A percentile compares a stretch with the other conserved stretches of the same genome.
phyloP scores from a whole-genome alignment of 2,797 vertebrate genomes.

The Nannoperca australis region DNA sequence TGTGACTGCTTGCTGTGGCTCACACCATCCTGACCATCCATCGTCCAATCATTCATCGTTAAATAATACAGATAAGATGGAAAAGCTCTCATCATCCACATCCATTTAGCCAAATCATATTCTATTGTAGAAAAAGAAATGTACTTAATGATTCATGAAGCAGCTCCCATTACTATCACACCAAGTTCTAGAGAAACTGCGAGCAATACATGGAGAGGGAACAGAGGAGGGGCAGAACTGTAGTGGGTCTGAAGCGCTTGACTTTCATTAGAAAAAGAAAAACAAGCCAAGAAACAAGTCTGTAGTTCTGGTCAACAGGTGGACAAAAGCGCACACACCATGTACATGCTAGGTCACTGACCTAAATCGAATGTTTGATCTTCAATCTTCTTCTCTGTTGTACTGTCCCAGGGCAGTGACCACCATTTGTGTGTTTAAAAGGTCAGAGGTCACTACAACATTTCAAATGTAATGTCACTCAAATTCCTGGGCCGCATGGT shows the following conservation, averaged over 20 bases:
- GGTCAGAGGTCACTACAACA: constrained; percentile 4
- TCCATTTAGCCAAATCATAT: constrained; percentile 77
- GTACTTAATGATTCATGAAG: constrained; percentile 81
- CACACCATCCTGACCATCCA: constrained; percentile 49
- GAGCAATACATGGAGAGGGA: constrained; percentile 1
- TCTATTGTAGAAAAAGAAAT: constrained; percentile 69
- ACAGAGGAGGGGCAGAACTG: background rate
- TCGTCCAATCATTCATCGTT: constrained; percentile 53
- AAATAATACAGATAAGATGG: constrained; percentile 78
- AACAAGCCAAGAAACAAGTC: background rate
- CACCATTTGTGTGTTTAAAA: constrained; percentile 10
- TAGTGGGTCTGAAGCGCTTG: background rate
- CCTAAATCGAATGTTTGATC: constrained; percentile 12
- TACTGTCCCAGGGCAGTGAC: background rate
- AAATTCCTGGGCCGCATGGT: background rate
- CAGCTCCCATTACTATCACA: constrained; percentile 61
- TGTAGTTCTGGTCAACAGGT: background rate
- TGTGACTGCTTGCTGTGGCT: constrained; percentile 23
- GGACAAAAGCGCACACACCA: background rate
- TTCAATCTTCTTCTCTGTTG: background rate
- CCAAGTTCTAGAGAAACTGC: constrained; percentile 24
- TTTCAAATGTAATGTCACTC: background rate
- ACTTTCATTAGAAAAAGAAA: background rate
- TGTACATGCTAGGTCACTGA: background rate
- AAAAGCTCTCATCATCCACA: constrained; percentile 68